These are phyloP conservation scores for Lasioglossum oenotherae DNA, from an alignment of 2,888 invertebrate species.

Conservation along the genomic window DNA sequence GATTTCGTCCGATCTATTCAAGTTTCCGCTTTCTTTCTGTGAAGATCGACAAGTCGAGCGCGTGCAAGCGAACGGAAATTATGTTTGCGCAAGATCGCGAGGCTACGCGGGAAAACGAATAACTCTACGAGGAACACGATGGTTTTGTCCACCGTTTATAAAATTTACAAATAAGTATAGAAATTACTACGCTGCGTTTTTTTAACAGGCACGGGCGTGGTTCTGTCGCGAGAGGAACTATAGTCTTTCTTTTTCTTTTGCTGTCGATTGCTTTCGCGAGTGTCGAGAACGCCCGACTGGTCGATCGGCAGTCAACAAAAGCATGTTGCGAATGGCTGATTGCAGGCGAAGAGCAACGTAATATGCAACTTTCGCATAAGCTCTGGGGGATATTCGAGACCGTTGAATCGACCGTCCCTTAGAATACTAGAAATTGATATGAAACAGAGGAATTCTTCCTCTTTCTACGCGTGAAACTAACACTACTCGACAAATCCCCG, in stretches of 20 bases:
- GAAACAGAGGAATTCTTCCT: constrained; percentile 46
- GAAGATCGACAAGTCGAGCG: constrained; percentile 50
- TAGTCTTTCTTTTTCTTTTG: constrained; percentile 20
- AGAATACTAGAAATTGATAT: constrained; percentile 66
- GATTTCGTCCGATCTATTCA: constrained; percentile 11
- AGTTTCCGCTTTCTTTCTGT: not conserved
- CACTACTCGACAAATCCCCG: constrained; percentile 39
- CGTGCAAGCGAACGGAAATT: not conserved
- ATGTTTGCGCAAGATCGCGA: not conserved
- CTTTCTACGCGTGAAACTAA: constrained; percentile 42
- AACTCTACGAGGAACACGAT: constrained; percentile 29
- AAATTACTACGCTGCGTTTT: constrained; percentile 5
- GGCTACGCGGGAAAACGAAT: not conserved
- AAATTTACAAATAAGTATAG: constrained; percentile 25
- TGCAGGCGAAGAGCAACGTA: constrained; percentile 48
- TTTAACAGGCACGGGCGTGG: constrained; percentile 26
- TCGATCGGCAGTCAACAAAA: constrained; percentile 55
- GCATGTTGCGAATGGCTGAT: constrained; percentile 49
- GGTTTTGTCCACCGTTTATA: constrained; percentile 9
- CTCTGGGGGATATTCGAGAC: constrained; percentile 21
- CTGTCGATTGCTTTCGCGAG: constrained; percentile 11
- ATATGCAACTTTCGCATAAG: constrained; percentile 37
- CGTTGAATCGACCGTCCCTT: constrained; percentile 41
- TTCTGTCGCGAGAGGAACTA: constrained; percentile 53
- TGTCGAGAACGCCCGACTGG: constrained; percentile 41